phyloP scores from a whole-genome alignment of 2,888 invertebrate genomes.

The Dicyrtomina minuta region DNA sequence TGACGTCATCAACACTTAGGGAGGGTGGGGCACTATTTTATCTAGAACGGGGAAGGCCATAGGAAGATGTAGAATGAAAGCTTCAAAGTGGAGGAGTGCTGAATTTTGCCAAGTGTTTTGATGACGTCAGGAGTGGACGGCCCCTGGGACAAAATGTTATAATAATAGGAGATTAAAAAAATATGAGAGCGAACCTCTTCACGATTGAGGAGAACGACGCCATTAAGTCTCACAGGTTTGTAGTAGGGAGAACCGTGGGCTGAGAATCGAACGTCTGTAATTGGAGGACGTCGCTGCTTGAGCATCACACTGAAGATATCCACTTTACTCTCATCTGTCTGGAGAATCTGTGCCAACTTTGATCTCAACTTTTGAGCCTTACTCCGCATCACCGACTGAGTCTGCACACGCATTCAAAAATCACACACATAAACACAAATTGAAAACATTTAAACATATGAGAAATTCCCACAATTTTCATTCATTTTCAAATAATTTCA shows the following conservation, averaged over 20 bases:
- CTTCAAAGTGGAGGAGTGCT: no score
- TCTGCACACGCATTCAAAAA: conserved; percentile 56
- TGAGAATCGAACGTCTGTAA: conserved; percentile 89
- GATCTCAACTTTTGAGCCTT: conserved; percentile 86
- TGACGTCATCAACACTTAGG: no score
- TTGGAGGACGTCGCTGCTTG: conserved; percentile 74
- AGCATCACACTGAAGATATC: conserved; percentile 95
- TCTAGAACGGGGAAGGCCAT: no score
- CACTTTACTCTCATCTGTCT: conserved; percentile 83
- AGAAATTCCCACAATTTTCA: no score
- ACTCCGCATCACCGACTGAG: conserved; percentile 78
- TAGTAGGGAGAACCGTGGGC: conserved; percentile 96
- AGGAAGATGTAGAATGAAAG: no score
- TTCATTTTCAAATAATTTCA: no score
- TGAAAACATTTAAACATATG: no score
- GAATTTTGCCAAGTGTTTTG: no score
- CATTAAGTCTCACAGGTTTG: conserved; percentile 90
- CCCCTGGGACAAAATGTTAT: no score
- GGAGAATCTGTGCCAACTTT: conserved; percentile 80
- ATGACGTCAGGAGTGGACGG: no score
- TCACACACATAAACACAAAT: conserved; percentile 14
- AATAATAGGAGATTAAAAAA: neutral
- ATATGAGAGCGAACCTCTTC: conserved; percentile 68
- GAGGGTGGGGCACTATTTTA: no score
- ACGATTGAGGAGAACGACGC: conserved; percentile 87